Conservation (phyloP, 2,888 invertebrate genomes). For the Dugesia japonica region DNA sequence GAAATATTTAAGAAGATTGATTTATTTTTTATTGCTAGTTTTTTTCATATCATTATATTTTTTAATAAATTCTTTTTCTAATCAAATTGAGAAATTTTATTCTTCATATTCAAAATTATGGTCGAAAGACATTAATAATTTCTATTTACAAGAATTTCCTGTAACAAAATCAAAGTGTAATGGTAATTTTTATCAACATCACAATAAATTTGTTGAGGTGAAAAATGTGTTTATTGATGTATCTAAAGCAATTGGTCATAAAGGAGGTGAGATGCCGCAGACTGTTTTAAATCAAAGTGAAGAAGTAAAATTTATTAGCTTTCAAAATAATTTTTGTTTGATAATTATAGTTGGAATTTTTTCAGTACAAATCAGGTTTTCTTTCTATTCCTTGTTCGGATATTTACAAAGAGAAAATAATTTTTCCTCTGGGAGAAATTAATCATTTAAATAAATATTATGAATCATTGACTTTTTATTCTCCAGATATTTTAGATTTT, state of each 20-base stretch:
- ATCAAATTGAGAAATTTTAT: neutral
- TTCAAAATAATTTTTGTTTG: neutral
- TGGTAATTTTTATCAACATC: neutral
- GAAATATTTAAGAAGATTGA: neutral
- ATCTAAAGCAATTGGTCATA: neutral
- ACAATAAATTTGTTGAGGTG: neutral
- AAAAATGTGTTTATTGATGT: neutral
- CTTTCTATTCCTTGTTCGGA: conserved; percentile 9
- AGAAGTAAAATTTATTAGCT: neutral
- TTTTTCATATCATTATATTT: neutral
- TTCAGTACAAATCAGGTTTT: neutral
- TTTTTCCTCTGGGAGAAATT: neutral
- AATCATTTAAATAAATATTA: conserved; percentile 6
- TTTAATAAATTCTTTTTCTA: neutral
- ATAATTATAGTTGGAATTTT: neutral
- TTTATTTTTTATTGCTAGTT: neutral
- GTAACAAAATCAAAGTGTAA: neutral
- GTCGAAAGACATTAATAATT: neutral
- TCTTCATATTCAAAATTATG: neutral
- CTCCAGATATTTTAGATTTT: neutral
- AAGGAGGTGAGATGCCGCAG: neutral
- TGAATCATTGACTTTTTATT: neutral
- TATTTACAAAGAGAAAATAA: neutral
- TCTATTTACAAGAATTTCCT: neutral
- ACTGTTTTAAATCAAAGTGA: neutral